These are phyloP conservation scores for Papilio demoleus DNA, from an alignment of 2,888 invertebrate genomes.

Conservation along the genomic window DNA sequence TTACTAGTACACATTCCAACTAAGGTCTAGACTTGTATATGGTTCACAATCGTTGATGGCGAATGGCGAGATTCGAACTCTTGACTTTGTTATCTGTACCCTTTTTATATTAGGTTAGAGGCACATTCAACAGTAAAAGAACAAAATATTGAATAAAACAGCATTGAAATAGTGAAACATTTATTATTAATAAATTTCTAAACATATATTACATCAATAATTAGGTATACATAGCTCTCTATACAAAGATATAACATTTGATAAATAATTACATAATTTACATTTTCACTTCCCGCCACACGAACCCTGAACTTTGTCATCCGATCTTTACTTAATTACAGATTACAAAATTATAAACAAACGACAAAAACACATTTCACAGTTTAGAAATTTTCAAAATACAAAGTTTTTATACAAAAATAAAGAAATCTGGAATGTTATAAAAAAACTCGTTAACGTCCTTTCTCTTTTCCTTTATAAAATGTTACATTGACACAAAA, in stretches of 20 bases:
- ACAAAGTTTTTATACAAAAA: neutral
- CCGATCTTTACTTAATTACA: conserved; percentile 7
- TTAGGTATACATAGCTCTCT: conserved; percentile 71
- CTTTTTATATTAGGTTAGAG: too few relatives aligned
- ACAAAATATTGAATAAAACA: too few relatives aligned
- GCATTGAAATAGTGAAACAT: conserved; percentile 55
- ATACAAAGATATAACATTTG: conserved; percentile 67
- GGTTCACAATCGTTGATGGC: too few relatives aligned
- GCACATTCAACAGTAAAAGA: too few relatives aligned
- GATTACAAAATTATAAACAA: conserved; percentile 20
- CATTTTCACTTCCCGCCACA: conserved; percentile 42
- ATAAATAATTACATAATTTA: conserved; percentile 51
- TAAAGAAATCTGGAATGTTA: conserved; percentile 36
- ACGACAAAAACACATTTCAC: neutral
- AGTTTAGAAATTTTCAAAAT: neutral
- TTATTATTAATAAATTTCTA: conserved; percentile 73
- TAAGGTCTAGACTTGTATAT: too few relatives aligned
- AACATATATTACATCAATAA: conserved; percentile 70
- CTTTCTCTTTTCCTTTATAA: neutral
- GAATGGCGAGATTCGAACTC: too few relatives aligned
- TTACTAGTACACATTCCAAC: too few relatives aligned
- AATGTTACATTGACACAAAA: neutral
- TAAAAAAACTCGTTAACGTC: neutral
- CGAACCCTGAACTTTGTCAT: conserved; percentile 48
- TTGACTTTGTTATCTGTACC: too few relatives aligned